Conservation (phyloP, 1,140 invertebrate genomes). For the Geopemphigus sp. region DNA sequence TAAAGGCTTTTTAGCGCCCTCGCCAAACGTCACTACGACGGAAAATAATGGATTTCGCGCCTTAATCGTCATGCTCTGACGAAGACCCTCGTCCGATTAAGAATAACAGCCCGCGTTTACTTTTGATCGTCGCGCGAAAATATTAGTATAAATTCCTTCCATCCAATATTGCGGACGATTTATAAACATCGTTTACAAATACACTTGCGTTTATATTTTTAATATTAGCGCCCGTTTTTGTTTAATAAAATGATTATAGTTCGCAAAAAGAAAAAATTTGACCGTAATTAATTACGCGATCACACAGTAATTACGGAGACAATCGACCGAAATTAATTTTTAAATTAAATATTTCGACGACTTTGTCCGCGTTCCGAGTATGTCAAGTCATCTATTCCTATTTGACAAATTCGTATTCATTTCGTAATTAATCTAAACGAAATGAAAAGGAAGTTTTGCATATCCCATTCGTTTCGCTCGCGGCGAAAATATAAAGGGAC, state of each 20-base stretch:
- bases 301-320: constrained; percentile 1
- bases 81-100: neutral
- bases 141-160: too few relatives aligned
- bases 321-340: neutral
- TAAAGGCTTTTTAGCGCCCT: neutral
- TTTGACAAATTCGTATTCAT: constrained; percentile 26
- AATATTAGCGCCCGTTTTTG: too few relatives aligned
- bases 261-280: too few relatives aligned
- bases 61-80: neutral
- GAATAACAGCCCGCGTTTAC: neutral
- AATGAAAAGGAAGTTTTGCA: constrained; percentile 3
- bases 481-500: neutral
- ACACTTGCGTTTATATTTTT: too few relatives aligned
- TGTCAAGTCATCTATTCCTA: constrained; percentile 5
- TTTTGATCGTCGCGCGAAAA: neutral
- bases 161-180: too few relatives aligned
- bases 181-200: too few relatives aligned
- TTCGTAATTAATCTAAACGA: constrained; percentile 17
- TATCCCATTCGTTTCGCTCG: neutral
- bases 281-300: constrained; percentile 16
- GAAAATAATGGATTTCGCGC: neutral
- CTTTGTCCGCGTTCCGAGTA: neutral
- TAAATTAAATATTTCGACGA: constrained; percentile 10
- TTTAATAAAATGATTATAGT: too few relatives aligned
- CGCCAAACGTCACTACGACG: neutral